Conservation (phyloP, 2,888 invertebrate genomes). For the Taphrorychus bicolor region DNA sequence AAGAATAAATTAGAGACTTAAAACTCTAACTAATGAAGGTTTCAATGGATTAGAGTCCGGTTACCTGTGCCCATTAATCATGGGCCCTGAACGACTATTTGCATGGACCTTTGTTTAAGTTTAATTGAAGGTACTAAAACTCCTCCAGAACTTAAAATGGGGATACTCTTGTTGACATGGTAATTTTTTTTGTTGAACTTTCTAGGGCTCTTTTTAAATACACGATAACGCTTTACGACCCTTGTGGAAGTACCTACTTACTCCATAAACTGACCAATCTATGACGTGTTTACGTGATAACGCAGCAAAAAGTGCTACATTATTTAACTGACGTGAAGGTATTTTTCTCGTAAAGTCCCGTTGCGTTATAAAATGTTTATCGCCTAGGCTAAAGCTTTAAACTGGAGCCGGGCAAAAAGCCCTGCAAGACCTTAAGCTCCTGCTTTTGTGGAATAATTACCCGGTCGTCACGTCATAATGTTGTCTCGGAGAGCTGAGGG, state of each 20-base stretch:
- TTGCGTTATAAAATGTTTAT: conserved; percentile 23
- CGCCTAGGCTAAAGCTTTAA: conserved; percentile 7
- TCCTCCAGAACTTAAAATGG: not conserved
- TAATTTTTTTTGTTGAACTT: too few relatives aligned
- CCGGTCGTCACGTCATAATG: conserved; percentile 1
- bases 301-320: conserved; percentile 10
- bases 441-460: not conserved
- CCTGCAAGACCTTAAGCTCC: not conserved
- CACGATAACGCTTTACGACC: conserved; percentile 6
- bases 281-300: conserved; percentile 18
- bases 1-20: conserved; percentile 28
- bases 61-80: conserved; percentile 27
- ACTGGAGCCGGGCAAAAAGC: not conserved
- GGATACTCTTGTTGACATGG: not conserved
- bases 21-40: conserved; percentile 28
- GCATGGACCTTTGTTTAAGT: conserved; percentile 4
- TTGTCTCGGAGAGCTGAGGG: not conserved
- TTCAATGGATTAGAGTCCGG: conserved; percentile 28
- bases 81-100: conserved; percentile 11
- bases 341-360: conserved; percentile 23
- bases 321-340: conserved; percentile 17
- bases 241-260: conserved; percentile 2
- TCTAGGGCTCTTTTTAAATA: too few relatives aligned
- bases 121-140: not conserved
- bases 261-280: conserved; percentile 23